Evolutionary conservation across 2,797 vertebrate species (phyloP), one percentile per base, ranked within the genome.

Genomic region (Mallotus villosus): DNA sequence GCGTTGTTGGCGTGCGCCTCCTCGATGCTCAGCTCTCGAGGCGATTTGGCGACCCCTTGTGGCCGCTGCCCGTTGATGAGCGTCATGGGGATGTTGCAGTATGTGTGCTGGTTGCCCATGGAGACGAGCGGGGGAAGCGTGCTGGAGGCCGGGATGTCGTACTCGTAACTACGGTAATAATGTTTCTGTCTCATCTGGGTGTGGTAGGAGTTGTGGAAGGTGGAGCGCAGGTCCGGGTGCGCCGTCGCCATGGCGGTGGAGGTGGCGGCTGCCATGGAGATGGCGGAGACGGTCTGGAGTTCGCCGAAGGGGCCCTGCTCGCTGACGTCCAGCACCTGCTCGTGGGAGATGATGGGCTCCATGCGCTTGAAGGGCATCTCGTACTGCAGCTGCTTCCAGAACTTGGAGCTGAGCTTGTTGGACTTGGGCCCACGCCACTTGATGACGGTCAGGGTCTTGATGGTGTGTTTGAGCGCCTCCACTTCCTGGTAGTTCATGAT

Each of bases 401-500:
- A 99, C 87, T 95, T 96, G 79, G 98, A 99, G 94, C 93, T 96
- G 82, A 98, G 95, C 92, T 97, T 97, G 95, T 97, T 98, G 95
- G 97, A 98, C 90, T 95, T 95, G 82, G 96, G 94, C 89, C 97
- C 97, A 0, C 91, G 94, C 98, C 98, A 99, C 91, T 97, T 98
- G 93, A 99, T 97, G 84, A 99, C 97, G 0, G 96, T 98, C 82
- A 99, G 94, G 81, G 96, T 95, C 89, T 99, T 99, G 85, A 99
- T 99, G 83, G 96, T 97, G 68, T 98, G 97, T 88, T 99, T 99
- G 67, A 99, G 96, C 9, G 97, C 96, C 88, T 99, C 97, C 29
- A 99, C 97, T 82, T 99, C 98, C 90, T 99, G 98, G 93, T 99
- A 99, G 95, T 99, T 99, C 95, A 99, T 98, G 89, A 99, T 96